Evolutionary conservation across 2,113 vertebrate species (phyloP).

Genomic region (Cervus canadensis): DNA sequence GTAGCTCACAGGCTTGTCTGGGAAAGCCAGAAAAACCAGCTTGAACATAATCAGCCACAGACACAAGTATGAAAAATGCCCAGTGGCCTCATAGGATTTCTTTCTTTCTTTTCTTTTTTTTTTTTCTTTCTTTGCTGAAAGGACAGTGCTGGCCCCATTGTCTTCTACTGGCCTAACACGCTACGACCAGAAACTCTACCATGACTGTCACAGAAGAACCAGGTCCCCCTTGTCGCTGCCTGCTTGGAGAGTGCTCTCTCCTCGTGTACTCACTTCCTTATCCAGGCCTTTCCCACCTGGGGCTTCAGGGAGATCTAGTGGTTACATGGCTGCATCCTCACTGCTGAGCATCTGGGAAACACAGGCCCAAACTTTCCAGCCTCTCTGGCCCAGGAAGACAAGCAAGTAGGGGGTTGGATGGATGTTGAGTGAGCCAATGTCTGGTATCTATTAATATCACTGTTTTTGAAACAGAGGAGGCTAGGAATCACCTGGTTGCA

Average conservation of each 20-base stretch:
- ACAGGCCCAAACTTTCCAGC: neutral
- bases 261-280: neutral
- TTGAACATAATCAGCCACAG: neutral
- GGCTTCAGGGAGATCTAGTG: neutral
- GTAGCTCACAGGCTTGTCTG: neutral
- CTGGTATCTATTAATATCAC: neutral
- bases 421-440: neutral
- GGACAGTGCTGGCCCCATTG: accelerated
- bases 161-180: neutral
- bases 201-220: neutral
- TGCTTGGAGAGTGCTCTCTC: neutral
- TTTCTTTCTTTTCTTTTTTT: neutral
- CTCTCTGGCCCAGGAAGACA: neutral
- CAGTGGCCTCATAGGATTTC: neutral
- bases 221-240: accelerated
- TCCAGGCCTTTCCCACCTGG: neutral
- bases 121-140: neutral
- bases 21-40: neutral
- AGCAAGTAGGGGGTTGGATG: neutral
- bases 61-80: neutral
- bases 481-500: too few relatives aligned
- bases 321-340: neutral
- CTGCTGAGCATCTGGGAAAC: neutral
- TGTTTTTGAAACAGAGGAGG: neutral
- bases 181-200: neutral